Base-by-base conservation (phyloP, 2,888 invertebrate species). In the Tipula lateralis region DNA sequence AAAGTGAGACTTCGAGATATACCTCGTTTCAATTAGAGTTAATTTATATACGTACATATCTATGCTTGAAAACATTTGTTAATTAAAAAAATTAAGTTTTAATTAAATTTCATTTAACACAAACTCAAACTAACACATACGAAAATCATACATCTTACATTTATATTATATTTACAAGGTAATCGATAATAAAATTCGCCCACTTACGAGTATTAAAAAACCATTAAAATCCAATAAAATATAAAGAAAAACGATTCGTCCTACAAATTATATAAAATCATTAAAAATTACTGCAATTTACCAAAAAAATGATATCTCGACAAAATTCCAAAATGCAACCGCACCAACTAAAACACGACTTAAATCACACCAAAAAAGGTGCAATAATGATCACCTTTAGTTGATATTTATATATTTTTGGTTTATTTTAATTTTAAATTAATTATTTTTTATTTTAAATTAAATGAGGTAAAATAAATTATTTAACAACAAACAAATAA, bases 341-440 rank as follows among this genome's bases (percentile, higher is more conserved):
- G 66, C 66, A 66, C 9, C 24, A n/a, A n/a, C n/a, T n/a, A 24
- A 7, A 24, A 19, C 66, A 66, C 19, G 24, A 9, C 16, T 66
- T 24, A 66, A 66, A 66, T 66, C 66, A 66, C 66, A 66, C 66
- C 66, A 66, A 66, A 24, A 66, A 66, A 66, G 66, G 66, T 66
- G 66, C 66, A 66, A 66, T 24, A 66, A 66, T 66, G 24, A 66
- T 66, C 66, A 66, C 66, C 66, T 66, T 66, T 66, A 66, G 7
- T 66, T 66, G 24, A 6, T 66, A 66, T 66, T 66, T 66, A 24
- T 66, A n/a, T n/a, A n/a, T 39, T 39, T 66, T 66, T 66, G 66
- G 66, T 66, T 66, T 66, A 66, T 66, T 66, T 66, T 66, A 66
- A 66, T 66, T 66, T 66, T 66, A 24, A 66, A 66, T 66, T 66